Conservation (phyloP, 2,888 invertebrate species). For the Agonopterix subpropinquella region DNA sequence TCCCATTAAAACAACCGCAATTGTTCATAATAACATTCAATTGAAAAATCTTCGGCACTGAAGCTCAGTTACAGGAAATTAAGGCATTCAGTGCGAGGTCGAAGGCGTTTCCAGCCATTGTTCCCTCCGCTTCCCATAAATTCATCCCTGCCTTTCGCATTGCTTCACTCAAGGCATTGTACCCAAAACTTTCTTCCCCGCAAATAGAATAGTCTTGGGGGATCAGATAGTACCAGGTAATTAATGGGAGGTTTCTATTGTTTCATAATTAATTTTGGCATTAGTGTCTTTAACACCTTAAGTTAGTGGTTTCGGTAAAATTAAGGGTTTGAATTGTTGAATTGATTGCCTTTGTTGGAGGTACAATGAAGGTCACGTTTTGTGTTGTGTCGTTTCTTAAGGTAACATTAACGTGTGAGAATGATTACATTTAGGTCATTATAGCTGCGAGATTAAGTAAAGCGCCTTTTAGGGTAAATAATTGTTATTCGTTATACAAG, state of each 20-base stretch:
- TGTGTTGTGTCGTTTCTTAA: no score
- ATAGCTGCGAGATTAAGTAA: no score
- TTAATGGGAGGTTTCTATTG: slow-evolving; percentile 45
- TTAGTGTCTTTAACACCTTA: slow-evolving; percentile 49
- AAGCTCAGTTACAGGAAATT: slow-evolving; percentile 38
- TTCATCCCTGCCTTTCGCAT: slow-evolving; percentile 36
- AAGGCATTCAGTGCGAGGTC: slow-evolving; percentile 42
- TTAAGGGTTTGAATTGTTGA: slow-evolving; percentile 9
- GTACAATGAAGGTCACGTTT: not conserved
- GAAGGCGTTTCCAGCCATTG: slow-evolving; percentile 33
- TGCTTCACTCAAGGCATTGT: slow-evolving; percentile 16
- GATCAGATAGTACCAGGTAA: slow-evolving; percentile 49
- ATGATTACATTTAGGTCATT: no score
- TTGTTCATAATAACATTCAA: slow-evolving; percentile 2
- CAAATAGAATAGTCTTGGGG: slow-evolving; percentile 17
- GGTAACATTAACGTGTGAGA: no score
- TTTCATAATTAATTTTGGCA: slow-evolving; percentile 63
- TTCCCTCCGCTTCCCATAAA: slow-evolving; percentile 41
- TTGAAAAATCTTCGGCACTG: slow-evolving; percentile 1
- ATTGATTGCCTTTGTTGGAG: not conserved
- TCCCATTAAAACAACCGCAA: not conserved
- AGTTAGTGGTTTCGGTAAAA: slow-evolving; percentile 16
- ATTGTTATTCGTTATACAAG: no score
- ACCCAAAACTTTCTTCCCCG: slow-evolving; percentile 24
- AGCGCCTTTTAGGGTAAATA: no score